Evolutionary conservation across 2,888 invertebrate genomes (phyloP).

Genomic region (Chaitophorus viminalis): DNA sequence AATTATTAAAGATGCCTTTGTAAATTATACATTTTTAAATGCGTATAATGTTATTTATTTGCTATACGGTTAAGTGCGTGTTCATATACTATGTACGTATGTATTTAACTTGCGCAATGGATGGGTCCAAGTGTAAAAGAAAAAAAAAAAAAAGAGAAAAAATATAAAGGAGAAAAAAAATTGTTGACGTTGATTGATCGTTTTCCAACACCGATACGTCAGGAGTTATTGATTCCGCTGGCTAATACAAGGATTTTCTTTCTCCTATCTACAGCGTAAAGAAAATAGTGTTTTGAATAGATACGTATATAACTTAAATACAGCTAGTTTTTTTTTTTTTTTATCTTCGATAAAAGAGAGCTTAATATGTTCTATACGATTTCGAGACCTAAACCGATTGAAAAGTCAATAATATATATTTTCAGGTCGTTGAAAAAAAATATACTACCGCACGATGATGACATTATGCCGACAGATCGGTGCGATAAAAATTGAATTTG

Average conservation of each 20-base stretch:
- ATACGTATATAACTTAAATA: constrained; percentile 10
- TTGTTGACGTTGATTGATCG: constrained; percentile 45
- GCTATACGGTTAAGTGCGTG: constrained; percentile 4
- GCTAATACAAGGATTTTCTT: constrained; percentile 27
- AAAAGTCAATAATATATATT: constrained; percentile 14
- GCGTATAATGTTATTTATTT: constrained; percentile 6
- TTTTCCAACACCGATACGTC: constrained; percentile 40
- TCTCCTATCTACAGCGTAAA: constrained; percentile 15
- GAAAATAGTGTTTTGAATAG: constrained; percentile 45
- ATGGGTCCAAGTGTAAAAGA: not conserved
- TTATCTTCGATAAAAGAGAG: constrained; percentile 19
- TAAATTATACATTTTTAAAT: constrained; percentile 11
- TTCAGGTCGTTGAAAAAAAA: not conserved
- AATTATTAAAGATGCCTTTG: too few species aligned
- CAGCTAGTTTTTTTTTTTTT: not conserved
- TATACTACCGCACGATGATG: not conserved
- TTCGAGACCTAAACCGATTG: not conserved
- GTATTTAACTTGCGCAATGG: constrained; percentile 16
- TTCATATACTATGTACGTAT: not conserved
- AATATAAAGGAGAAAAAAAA: not conserved
- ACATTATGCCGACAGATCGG: not conserved
- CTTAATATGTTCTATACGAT: constrained; percentile 23
- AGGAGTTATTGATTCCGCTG: constrained; percentile 49
- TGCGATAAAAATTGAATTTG: constrained; percentile 20
- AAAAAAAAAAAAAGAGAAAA: not conserved